Conservation (phyloP, 2,888 invertebrate genomes). For the Heliconius cydno region DNA sequence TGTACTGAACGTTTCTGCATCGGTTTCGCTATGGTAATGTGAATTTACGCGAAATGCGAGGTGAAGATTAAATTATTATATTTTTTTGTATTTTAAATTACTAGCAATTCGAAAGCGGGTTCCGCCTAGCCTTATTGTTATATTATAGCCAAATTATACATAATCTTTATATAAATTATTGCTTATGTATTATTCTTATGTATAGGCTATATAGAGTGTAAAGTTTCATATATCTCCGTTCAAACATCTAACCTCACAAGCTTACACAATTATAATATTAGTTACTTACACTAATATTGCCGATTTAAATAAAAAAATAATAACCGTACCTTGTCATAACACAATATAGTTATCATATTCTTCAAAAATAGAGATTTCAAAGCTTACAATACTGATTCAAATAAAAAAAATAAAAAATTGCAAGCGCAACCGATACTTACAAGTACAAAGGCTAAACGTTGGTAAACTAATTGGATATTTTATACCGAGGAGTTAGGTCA, state of each 20-base stretch:
- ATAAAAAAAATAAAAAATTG: neutral
- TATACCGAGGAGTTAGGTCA: constrained; percentile 49
- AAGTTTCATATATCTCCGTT: no score
- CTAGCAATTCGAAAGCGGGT: no score
- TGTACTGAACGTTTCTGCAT: constrained; percentile 37
- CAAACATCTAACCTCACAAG: no score
- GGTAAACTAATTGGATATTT: constrained; percentile 44
- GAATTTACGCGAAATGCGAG: constrained; percentile 22
- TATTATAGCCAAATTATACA: no score
- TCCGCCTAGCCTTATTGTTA: no score
- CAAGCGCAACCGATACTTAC: constrained; percentile 15
- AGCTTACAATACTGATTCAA: neutral
- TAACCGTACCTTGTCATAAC: neutral
- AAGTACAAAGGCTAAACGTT: constrained; percentile 20
- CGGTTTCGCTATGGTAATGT: constrained; percentile 37
- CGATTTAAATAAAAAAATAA: neutral
- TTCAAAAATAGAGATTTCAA: neutral
- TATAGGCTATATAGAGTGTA: no score
- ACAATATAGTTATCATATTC: neutral
- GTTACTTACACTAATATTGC: no score
- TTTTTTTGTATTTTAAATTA: no score
- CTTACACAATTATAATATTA: no score
- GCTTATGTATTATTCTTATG: no score
- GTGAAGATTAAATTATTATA: neutral
- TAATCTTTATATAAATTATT: no score